phyloP scores from a whole-genome alignment of 2,113 vertebrate genomes.

The Proterorhinus semilunaris region DNA sequence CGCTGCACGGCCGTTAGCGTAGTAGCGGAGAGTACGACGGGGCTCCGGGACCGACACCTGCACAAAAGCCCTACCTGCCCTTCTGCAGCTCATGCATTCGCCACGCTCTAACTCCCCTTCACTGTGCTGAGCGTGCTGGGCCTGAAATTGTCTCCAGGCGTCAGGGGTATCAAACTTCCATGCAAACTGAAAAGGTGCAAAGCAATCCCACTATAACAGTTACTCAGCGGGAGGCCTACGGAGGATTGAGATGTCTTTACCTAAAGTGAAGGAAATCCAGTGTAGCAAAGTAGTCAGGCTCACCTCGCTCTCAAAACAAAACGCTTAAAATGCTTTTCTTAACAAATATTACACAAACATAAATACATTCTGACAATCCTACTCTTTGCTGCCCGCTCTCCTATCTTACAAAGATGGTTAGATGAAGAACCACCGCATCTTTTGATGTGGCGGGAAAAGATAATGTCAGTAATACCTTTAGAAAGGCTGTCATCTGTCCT shows the following conservation, averaged over 20 bases:
- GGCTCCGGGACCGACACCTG: constrained; percentile 64
- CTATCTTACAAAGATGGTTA: too few species aligned
- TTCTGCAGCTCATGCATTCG: constrained; percentile 68
- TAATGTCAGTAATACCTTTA: too few species aligned
- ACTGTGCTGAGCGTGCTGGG: constrained; percentile 58
- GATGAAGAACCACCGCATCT: too few species aligned
- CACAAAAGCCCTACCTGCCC: constrained; percentile 58
- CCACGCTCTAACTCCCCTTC: constrained; percentile 70
- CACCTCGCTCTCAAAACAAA: constrained; percentile 2
- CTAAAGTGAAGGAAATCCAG: constrained; percentile 15
- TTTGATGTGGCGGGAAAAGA: too few species aligned
- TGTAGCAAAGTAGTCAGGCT: constrained; percentile 9
- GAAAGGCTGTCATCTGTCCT: too few species aligned
- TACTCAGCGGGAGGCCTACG: not conserved
- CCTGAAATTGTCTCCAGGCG: constrained; percentile 72
- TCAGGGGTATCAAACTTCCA: constrained; percentile 65
- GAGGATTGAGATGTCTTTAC: constrained; percentile 27
- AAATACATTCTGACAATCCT: too few species aligned
- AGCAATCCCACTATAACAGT: constrained; percentile 21
- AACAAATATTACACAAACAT: too few species aligned
- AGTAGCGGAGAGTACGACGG: constrained; percentile 54
- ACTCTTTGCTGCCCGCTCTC: too few species aligned
- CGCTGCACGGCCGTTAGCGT: constrained; percentile 60
- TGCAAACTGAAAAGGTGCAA: constrained; percentile 45
- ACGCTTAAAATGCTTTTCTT: constrained; percentile 4